Percentiles rank a stretch among this genome's conserved stretches.
Evolutionary conservation across 1,140 invertebrate species (phyloP).

Genomic region (Nymphalis io): DNA sequence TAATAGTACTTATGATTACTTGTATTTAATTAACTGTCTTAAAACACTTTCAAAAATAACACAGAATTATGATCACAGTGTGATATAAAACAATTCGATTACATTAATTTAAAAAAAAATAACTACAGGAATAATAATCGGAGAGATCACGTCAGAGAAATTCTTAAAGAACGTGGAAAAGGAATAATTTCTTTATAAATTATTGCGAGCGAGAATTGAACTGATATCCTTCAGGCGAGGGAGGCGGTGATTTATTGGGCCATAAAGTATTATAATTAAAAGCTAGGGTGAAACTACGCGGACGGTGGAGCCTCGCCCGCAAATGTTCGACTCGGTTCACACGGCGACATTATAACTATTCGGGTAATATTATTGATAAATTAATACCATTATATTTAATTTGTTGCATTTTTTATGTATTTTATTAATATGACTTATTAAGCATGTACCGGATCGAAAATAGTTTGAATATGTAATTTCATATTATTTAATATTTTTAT

Average conservation of each 20-base stretch:
- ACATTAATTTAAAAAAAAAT: not conserved
- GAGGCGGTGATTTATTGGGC: slow-evolving; percentile 78
- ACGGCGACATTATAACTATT: slow-evolving; percentile 21
- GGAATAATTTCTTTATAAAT: slow-evolving; percentile 76
- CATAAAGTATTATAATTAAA: slow-evolving; percentile 83
- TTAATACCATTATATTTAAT: not conserved
- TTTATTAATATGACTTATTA: not conserved
- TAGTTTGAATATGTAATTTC: no score
- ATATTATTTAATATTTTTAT: no score
- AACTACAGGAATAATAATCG: slow-evolving; percentile 6
- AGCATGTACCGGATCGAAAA: no score
- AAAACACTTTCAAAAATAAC: no score
- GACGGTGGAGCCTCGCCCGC: slow-evolving; percentile 47
- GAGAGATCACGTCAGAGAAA: slow-evolving; percentile 38
- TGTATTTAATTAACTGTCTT: no score
- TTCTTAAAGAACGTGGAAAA: slow-evolving; percentile 46
- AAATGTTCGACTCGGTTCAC: slow-evolving; percentile 35
- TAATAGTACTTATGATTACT: no score
- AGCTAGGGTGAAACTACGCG: slow-evolving; percentile 77
- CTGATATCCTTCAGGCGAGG: slow-evolving; percentile 65
- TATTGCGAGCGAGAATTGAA: slow-evolving; percentile 74
- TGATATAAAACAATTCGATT: not conserved
- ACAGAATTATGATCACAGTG: not conserved
- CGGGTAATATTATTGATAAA: not conserved
- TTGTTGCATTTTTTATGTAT: not conserved